Base-by-base conservation (phyloP, 2,888 invertebrate species). In the Caenorhabditis uteleia region DNA sequence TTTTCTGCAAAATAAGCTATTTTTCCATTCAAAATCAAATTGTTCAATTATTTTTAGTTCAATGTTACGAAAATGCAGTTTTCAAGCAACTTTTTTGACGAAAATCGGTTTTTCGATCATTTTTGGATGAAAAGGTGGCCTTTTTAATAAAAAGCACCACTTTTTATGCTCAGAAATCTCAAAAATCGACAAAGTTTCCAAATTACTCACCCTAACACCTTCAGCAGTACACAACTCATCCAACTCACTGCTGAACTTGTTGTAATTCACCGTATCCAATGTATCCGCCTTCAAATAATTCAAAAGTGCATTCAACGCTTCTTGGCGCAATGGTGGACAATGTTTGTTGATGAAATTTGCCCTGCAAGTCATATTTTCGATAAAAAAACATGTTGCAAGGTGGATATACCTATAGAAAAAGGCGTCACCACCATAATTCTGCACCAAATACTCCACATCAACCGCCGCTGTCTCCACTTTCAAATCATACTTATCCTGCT, bases 241-340 rank as follows among this genome's bases (percentile, higher is more conserved):
- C n/a, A n/a, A n/a, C n/a, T n/a, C n/a, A n/a, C n/a, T n/a, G n/a
- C n/a, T n/a, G n/a, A n/a, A n/a, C n/a, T n/a, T n/a, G n/a, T n/a
- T n/a, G n/a, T n/a, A n/a, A n/a, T n/a, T n/a, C n/a, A n/a, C n/a
- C n/a, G n/a, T n/a, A 26, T 66, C 51, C 3, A 31, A 34, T 1
- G 66, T 56, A 14, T 56, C 26, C 2, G 33, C 43, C 20, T 34
- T 49, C 14, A 64, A 25, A 26, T 58, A 48, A 23, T 66, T 61
- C 42, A 68, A 51, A 3, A 75, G 53, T 5, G 56, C 44, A 23
- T 60, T 54, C 31, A 61, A 55, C 12, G 68, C 67, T n/a, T 71
- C 73, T 25, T 57, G 57, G 10, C 64, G 58, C 3, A 75, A 46
- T 5, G 62, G 45, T 18, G 73, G 58, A 42, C 75, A 75, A 29